phyloP scores from a whole-genome alignment of 2,888 invertebrate species.

The Torymus texanus region DNA sequence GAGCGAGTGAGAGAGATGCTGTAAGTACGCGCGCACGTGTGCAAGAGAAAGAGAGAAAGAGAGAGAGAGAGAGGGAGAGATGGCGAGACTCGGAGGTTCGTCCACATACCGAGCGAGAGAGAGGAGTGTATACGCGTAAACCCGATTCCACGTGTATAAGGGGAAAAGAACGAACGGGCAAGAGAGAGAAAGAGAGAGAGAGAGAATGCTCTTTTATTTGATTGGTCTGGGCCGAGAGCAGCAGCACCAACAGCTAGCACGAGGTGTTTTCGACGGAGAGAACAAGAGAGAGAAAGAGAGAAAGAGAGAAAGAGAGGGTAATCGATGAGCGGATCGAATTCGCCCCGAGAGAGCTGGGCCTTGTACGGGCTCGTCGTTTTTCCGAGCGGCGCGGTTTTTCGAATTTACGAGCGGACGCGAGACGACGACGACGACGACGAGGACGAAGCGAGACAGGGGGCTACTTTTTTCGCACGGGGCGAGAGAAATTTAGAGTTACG shows the following conservation, averaged over 20 bases:
- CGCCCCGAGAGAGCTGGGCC: background rate
- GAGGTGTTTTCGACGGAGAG: conserved; percentile 38
- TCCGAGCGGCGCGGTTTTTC: conserved; percentile 6
- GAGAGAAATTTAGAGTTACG: too few species aligned
- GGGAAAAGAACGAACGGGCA: conserved; percentile 24
- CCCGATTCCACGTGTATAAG: conserved; percentile 24
- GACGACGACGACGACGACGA: too few species aligned
- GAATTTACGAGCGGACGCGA: conserved; percentile 1
- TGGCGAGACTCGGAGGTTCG: conserved; percentile 23
- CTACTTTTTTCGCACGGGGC: too few species aligned
- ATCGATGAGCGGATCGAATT: conserved; percentile 42
- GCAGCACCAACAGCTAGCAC: conserved; percentile 21
- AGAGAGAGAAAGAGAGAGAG: conserved; percentile 31
- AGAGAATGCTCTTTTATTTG: conserved; percentile 37
- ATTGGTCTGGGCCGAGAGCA: conserved; percentile 31
- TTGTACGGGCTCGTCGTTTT: conserved; percentile 8
- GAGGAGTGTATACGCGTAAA: conserved; percentile 7
- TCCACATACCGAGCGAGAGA: conserved; percentile 25
- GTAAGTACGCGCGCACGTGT: conserved; percentile 60
- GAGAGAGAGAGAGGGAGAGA: conserved; percentile 8
- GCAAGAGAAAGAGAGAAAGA: conserved; percentile 46
- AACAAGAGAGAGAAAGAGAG: too few species aligned
- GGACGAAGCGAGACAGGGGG: too few species aligned
- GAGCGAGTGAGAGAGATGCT: conserved; percentile 34
- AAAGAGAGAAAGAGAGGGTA: background rate